phyloP scores from a whole-genome alignment of 2,888 invertebrate species.

The Heliconius cydno region DNA sequence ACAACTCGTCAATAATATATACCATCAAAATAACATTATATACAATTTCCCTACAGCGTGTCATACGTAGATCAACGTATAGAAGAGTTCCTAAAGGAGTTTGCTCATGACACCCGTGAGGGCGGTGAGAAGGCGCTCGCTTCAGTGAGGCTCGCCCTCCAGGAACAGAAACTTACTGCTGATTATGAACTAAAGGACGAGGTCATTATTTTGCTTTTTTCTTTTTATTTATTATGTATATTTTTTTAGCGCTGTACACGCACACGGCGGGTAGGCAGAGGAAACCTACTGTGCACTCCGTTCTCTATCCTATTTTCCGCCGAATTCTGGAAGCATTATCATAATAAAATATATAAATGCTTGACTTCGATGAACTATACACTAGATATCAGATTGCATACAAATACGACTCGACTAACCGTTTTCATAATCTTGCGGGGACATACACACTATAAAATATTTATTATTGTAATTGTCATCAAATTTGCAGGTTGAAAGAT shows the following conservation, averaged over 20 bases:
- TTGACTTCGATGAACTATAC: slow-evolving; percentile 61
- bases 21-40: no score
- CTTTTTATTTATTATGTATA: no score
- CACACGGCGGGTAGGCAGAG: not conserved
- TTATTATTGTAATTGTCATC: no score
- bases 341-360: slow-evolving; percentile 41
- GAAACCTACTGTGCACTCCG: no score
- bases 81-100: slow-evolving; percentile 87
- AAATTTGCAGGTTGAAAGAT: slow-evolving; percentile 78
- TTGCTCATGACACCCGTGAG: slow-evolving; percentile 83
- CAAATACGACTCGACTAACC: no score
- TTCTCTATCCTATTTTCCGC: not conserved
- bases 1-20: no score
- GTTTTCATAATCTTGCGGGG: no score
- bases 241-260: no score
- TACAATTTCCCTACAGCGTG: slow-evolving; percentile 66
- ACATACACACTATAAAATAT: no score
- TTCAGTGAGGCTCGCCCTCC: slow-evolving; percentile 86
- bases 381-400: no score
- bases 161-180: slow-evolving; percentile 88
- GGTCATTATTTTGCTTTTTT: slow-evolving; percentile 52
- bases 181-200: slow-evolving; percentile 82
- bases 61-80: slow-evolving; percentile 88
- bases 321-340: no score
- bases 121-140: slow-evolving; percentile 85